Evolutionary conservation across 2,888 invertebrate species (phyloP), one percentile per base, ranked within the genome.

Genomic region (Phania funesta): DNA sequence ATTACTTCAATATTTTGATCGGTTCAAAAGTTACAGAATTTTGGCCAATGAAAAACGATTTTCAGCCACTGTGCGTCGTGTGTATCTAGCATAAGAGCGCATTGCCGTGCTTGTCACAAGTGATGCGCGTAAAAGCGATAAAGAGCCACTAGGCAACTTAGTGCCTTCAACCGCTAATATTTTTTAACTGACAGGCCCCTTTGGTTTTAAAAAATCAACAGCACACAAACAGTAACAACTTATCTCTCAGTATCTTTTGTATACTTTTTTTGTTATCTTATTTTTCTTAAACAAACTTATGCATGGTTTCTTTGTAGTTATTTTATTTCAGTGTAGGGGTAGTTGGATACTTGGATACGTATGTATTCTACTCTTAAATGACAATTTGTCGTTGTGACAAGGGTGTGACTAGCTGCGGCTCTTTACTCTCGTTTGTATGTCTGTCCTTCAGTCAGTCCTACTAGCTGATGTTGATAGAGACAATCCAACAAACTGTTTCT

Each of bases 331-430:
- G 3, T 76, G 26, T 50, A 56, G 56, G 46, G 52, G 60, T 68
- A n/a, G n/a, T n/a, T n/a, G n/a, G 20, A 24, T 46, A 13, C n/a
- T n/a, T 38, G 13, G n/a, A 13, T 38, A 11, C 11, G 35, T 70
- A 46, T 3, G 3, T 29, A 11, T 24, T n/a, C 11, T 50, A 26
- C 78, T 78, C 64, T 71, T 71, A 56, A 58, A 71, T 35, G 48
- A 56, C 54, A 71, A 56, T 64, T 78, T 71, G 70, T 78, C 56
- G 46, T 29, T 58, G 48, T 64, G 71, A 56, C 64, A 71, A 71
- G 50, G 58, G 64, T 64, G 32, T 56, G 41, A 64, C 48, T 54
- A 54, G 16, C 35, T 54, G 62, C 56, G 68, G 54, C 62, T 70
- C 3, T 16, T 2, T 29, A 18, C 6, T 26, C 24, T 9, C 29